Percentiles rank a stretch among this genome's conserved stretches.
Conservation (phyloP, 2,888 invertebrate genomes). For the Mesochorus sp. region DNA sequence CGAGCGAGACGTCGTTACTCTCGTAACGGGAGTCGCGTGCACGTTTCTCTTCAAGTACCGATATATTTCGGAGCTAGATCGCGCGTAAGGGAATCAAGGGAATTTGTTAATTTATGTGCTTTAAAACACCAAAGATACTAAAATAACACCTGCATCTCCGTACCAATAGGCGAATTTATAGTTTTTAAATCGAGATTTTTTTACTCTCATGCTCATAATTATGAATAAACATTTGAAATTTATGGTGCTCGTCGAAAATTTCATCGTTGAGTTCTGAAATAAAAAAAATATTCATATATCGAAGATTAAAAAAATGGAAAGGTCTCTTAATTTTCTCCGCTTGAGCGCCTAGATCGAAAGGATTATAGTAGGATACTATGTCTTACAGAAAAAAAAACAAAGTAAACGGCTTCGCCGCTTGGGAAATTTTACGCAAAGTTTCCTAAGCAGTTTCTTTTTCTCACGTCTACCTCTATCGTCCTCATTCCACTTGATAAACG, state of each 20-base stretch:
- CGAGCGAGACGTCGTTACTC: constrained; percentile 56
- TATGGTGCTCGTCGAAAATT: too few relatives aligned
- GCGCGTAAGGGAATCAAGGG: constrained; percentile 44
- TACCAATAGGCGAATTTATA: too few relatives aligned
- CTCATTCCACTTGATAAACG: constrained; percentile 19
- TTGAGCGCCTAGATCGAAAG: constrained; percentile 45
- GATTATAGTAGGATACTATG: not conserved
- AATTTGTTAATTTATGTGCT: constrained; percentile 38
- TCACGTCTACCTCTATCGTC: too few relatives aligned
- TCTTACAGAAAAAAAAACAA: not conserved
- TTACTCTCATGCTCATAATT: too few relatives aligned
- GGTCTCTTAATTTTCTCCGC: too few relatives aligned
- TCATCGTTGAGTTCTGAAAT: too few relatives aligned
- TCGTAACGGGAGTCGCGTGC: constrained; percentile 34
- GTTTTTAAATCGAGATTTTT: too few relatives aligned
- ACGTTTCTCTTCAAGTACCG: constrained; percentile 33
- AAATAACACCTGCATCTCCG: too few relatives aligned
- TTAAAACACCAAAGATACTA: constrained; percentile 5
- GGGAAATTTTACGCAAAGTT: constrained; percentile 65
- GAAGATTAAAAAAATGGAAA: too few relatives aligned
- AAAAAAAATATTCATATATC: too few relatives aligned
- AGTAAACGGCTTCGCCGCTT: not conserved
- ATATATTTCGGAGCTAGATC: constrained; percentile 46
- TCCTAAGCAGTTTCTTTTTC: constrained; percentile 30
- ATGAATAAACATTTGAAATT: too few relatives aligned